Base-by-base conservation (phyloP, 2,113 vertebrate genomes). In the Phasianus colchicus region DNA sequence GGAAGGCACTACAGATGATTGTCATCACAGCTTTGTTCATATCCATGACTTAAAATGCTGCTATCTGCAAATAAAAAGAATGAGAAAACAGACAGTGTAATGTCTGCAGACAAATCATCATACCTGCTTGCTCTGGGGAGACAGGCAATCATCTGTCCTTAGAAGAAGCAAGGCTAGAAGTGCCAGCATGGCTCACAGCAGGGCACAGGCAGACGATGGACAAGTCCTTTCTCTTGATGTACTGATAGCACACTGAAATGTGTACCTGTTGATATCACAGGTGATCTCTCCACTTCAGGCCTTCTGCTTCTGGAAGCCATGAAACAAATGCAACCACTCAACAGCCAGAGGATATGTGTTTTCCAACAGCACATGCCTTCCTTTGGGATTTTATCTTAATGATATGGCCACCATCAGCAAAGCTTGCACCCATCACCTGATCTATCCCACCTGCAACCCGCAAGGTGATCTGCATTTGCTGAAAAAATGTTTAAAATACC, bases 81-180 rank as follows among this genome's bases (percentile, higher is more conserved):
- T 40, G 24, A 82, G 22, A 79, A 79, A 81, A 52, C 5, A 1
- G 55, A 10, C 11, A 19, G 4, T 61, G 88, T 61, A 11, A 52
- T 69, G 6, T 48, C 40, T 78, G 52, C 21, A 74, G 69, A 78
- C 17, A 72, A 69, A 40, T 66, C 27, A 47, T 20, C 0, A 0
- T 64, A 30, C 27, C 22, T 87, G 12, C 1, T 0, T 64, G 45
- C 20, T 55, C 64, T 42, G 61, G 12, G 36, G 48, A 43, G 32
- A 66, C 4, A 63, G 34, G 17, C 64, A 83, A 55, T 75, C 0
- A 0, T 54, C 36, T 74, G 11, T 13, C 17, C 0, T 0, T 38
- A 11, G 22, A 43, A 82, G 57, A 0, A 0, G 11, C 32, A 57
- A 61, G 25, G 21, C 74, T 22, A 27, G n/a, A 24, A 42, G 30